phyloP scores from a whole-genome alignment of 2,113 vertebrate genomes.

The Cololabis saira region DNA sequence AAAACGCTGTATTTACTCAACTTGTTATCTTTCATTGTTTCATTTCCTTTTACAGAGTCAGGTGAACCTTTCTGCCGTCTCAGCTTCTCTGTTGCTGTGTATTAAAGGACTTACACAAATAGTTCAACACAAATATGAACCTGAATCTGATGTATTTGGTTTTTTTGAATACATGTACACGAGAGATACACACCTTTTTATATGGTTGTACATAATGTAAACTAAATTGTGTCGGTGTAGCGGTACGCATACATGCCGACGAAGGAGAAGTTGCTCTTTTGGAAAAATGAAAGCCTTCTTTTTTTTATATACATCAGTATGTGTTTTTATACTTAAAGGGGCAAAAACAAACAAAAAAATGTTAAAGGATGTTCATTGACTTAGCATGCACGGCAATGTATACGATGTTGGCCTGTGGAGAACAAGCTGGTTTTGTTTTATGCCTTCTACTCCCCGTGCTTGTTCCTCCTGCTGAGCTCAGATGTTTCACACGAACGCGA shows the following conservation, averaged over 20 bases:
- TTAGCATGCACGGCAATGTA: slow-evolving; percentile 57
- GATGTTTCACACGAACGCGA: slow-evolving; percentile 27
- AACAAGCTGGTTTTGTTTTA: slow-evolving; percentile 33
- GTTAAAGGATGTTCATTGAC: slow-evolving; percentile 31
- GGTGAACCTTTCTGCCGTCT: slow-evolving; percentile 6
- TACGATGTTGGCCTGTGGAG: slow-evolving; percentile 40
- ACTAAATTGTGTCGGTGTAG: slow-evolving; percentile 11
- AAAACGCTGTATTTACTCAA: too few species aligned
- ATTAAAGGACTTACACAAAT: slow-evolving; percentile 21
- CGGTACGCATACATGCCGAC: background rate
- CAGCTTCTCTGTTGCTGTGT: slow-evolving; percentile 26
- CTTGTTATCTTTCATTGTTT: too few species aligned
- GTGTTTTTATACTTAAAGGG: slow-evolving; percentile 62
- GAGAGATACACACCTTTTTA: slow-evolving; percentile 38
- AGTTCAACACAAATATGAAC: slow-evolving; percentile 35
- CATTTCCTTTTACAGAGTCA: slow-evolving; percentile 6
- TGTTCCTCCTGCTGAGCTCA: slow-evolving; percentile 27
- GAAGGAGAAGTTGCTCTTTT: slow-evolving; percentile 44
- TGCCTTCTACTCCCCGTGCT: slow-evolving; percentile 15
- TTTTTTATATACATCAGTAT: slow-evolving; percentile 50
- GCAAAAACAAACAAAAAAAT: slow-evolving; percentile 31
- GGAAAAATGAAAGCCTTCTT: slow-evolving; percentile 16
- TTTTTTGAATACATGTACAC: slow-evolving; percentile 44
- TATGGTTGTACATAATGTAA: slow-evolving; percentile 58
- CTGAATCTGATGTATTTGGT: slow-evolving; percentile 34